These are phyloP conservation scores for Zosterops lateralis DNA, from an alignment of 2,113 vertebrate genomes.

Conservation along the genomic window DNA sequence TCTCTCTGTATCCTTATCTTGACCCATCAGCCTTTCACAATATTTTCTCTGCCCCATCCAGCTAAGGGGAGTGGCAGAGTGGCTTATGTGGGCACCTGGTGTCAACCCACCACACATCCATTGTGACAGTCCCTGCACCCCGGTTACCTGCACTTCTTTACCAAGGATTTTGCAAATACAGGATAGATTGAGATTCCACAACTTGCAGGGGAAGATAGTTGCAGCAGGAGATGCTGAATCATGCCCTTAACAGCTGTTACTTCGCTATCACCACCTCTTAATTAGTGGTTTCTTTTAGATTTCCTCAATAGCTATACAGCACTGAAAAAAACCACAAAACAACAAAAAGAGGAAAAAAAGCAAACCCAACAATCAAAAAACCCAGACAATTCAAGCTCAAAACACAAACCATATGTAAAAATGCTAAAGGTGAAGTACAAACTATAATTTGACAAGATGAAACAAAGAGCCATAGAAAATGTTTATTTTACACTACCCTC, in stretches of 20 bases:
- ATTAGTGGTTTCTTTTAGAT: neutral
- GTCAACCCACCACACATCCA: neutral
- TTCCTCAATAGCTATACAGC: neutral
- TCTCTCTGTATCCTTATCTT: neutral
- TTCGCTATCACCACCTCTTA: neutral
- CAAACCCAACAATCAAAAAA: neutral
- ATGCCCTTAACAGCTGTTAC: neutral
- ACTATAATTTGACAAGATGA: neutral
- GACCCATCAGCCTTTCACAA: neutral
- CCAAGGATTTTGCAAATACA: neutral
- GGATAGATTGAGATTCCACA: neutral
- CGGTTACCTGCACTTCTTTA: neutral
- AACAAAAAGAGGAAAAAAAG: neutral
- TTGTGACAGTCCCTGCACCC: neutral
- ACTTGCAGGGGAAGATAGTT: neutral
- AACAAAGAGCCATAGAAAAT: neutral
- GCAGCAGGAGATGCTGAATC: neutral
- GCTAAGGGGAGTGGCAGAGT: neutral
- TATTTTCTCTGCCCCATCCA: neutral
- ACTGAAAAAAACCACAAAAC: neutral
- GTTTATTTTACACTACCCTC: neutral
- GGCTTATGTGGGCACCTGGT: neutral
- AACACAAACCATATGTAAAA: neutral
- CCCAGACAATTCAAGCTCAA: neutral
- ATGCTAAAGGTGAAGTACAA: neutral